These are phyloP conservation scores for Zoanthus sansibaricus DNA, from an alignment of 92 coral and sea anemone species.

Conservation along the genomic window DNA sequence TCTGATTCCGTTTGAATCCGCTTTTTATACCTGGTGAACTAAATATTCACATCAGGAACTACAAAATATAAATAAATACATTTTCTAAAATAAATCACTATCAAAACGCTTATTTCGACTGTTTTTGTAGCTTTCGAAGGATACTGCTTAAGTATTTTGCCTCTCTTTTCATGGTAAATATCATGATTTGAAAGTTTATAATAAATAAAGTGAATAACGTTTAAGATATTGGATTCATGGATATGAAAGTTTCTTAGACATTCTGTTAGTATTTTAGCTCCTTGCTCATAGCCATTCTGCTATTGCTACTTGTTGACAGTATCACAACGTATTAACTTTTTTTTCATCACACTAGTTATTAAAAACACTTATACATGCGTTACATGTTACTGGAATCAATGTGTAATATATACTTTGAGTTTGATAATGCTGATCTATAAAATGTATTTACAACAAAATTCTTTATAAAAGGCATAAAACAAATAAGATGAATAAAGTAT, in stretches of 20 bases:
- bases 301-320: not conserved
- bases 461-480: not conserved
- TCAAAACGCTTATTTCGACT: too few relatives aligned
- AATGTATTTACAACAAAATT: not conserved
- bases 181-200: too few relatives aligned
- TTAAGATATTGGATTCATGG: too few relatives aligned
- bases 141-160: too few relatives aligned
- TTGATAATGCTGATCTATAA: not conserved
- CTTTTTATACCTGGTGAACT: too few relatives aligned
- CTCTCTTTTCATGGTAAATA: too few relatives aligned
- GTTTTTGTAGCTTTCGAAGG: too few relatives aligned
- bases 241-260: not conserved
- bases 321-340: not conserved
- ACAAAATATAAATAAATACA: too few relatives aligned
- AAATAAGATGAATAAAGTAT: not conserved
- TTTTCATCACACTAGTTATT: not conserved
- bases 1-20: too few relatives aligned
- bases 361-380: not conserved
- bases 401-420: not conserved
- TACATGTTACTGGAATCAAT: not conserved
- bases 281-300: not conserved
- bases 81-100: too few relatives aligned
- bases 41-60: too few relatives aligned
- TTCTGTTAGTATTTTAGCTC: not conserved
- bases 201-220: too few relatives aligned